Percentiles rank a stretch among this genome's conserved stretches.
These are phyloP conservation scores for Arizona elegans DNA, from an alignment of 2,113 vertebrate genomes.

Conservation along the genomic window DNA sequence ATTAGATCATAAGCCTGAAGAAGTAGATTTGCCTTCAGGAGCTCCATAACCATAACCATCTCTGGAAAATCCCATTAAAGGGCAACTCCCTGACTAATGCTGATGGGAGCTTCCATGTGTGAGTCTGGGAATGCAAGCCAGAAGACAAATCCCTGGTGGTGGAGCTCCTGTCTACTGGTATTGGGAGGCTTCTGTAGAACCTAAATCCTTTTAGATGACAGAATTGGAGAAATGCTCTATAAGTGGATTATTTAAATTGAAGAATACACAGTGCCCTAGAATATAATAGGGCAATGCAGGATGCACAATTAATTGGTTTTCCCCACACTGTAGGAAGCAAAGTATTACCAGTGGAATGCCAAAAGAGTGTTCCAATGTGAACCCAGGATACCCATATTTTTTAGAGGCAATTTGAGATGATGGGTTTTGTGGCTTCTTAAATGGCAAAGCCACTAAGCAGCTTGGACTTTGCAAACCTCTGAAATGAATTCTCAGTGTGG, in stretches of 20 bases:
- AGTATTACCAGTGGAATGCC: neutral
- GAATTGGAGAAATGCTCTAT: neutral
- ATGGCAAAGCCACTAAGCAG: neutral
- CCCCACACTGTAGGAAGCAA: neutral
- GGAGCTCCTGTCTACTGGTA: neutral
- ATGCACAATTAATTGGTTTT: neutral
- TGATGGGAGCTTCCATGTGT: neutral
- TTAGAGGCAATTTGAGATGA: neutral
- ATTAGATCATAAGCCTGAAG: neutral
- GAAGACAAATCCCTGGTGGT: neutral
- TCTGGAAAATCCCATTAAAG: neutral
- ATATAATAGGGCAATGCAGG: neutral
- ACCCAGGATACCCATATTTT: neutral
- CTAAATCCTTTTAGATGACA: neutral
- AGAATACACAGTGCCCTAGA: neutral
- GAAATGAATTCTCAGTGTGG: neutral
- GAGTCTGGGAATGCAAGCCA: neutral
- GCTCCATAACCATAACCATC: neutral
- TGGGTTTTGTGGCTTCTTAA: neutral
- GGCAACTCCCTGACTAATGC: neutral
- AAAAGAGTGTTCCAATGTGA: neutral
- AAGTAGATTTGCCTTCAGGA: neutral
- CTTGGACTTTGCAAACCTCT: neutral
- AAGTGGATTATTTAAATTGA: neutral
- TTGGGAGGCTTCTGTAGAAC: neutral